A percentile compares a stretch with the other conserved stretches of the same genome.
Conservation (phyloP, 2,888 invertebrate species). For the Empis stercorea region DNA sequence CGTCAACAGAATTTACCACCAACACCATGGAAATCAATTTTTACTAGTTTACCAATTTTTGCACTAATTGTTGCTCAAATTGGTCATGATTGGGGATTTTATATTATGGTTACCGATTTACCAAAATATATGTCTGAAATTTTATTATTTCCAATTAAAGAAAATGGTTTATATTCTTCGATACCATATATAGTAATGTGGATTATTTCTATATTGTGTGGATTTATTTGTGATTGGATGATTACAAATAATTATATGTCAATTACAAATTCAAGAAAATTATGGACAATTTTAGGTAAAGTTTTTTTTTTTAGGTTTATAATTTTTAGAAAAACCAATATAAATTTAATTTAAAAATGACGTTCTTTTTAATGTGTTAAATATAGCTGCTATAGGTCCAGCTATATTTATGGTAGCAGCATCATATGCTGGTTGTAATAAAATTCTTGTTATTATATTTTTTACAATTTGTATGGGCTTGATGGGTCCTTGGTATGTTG, state of each 20-base stretch:
- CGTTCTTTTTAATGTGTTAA: neutral
- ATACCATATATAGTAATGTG: conserved; percentile 46
- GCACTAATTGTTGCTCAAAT: conserved; percentile 54
- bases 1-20: conserved; percentile 37
- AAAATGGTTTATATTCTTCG: conserved; percentile 43
- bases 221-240: conserved; percentile 50
- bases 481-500: conserved; percentile 56
- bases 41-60: conserved; percentile 51
- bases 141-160: conserved; percentile 40
- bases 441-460: conserved; percentile 38
- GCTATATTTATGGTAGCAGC: conserved; percentile 48
- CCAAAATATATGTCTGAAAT: conserved; percentile 47
- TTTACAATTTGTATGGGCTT: conserved; percentile 50
- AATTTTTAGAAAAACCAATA: too few species aligned
- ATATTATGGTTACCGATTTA: conserved; percentile 45
- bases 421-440: conserved; percentile 48
- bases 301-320: conserved; percentile 8
- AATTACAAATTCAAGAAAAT: conserved; percentile 45
- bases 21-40: conserved; percentile 54
- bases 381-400: conserved; percentile 45
- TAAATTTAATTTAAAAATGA: too few species aligned
- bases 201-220: conserved; percentile 41
- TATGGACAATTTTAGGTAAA: conserved; percentile 51
- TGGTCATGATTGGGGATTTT: conserved; percentile 49
- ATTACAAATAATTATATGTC: conserved; percentile 41